These are phyloP conservation scores for Ophiothrix spiculata DNA, from an alignment of 35 echinoderm and acorn worm species.

Conservation along the genomic window DNA sequence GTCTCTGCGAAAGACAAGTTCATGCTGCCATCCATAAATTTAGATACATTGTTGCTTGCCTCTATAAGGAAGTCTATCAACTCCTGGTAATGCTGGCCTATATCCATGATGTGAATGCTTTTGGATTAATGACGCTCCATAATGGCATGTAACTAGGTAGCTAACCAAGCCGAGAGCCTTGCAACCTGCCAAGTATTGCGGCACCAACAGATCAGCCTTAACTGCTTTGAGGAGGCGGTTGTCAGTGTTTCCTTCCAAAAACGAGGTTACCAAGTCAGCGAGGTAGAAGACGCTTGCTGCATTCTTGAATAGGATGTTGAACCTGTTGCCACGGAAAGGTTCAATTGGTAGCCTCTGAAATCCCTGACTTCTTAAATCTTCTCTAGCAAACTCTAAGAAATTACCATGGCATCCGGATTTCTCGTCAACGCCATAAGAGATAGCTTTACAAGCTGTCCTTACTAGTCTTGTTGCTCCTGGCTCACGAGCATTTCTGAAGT, in stretches of 20 bases:
- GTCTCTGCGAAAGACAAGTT: slow-evolving; percentile 17
- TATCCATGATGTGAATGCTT: slow-evolving; percentile 3
- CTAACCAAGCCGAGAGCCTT: background rate
- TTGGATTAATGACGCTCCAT: background rate
- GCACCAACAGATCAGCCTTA: background rate
- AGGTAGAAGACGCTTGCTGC: slow-evolving; percentile 18
- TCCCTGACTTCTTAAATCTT: background rate
- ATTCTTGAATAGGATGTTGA: slow-evolving; percentile 37
- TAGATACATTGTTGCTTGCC: background rate
- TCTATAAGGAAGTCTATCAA: background rate
- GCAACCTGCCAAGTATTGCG: slow-evolving; percentile 13
- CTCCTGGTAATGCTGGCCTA: background rate
- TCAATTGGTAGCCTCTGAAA: background rate
- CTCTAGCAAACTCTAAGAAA: slow-evolving; percentile 2
- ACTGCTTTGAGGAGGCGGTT: slow-evolving; percentile 9
- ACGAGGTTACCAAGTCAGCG: background rate
- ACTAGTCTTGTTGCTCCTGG: slow-evolving; percentile 38
- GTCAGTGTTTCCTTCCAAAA: background rate
- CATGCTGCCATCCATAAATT: slow-evolving; percentile 22
- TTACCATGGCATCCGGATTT: slow-evolving; percentile 37
- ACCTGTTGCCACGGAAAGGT: slow-evolving; percentile 12
- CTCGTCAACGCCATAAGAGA: slow-evolving; percentile 26
- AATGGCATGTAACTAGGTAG: background rate
- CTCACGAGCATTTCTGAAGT: background rate
- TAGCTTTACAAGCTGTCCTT: slow-evolving; percentile 39